Base-by-base conservation (phyloP, 2,888 invertebrate genomes). In the Gonocerus acuteangulatus region DNA sequence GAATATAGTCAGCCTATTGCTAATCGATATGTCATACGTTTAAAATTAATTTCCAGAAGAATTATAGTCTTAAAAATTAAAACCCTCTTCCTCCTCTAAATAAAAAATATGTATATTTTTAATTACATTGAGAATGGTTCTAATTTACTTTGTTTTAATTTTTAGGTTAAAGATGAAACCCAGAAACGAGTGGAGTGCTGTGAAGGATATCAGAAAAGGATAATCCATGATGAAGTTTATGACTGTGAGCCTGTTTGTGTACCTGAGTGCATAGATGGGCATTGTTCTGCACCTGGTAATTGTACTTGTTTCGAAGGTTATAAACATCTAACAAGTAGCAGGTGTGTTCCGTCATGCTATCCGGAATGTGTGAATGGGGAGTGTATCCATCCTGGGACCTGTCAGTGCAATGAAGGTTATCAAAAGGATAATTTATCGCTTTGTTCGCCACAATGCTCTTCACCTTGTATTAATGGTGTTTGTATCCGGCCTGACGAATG, bases 401-500 rank as follows among this genome's bases (percentile, higher is more conserved):
- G 65, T 21, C 7, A 18, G 9, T 65, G 65, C 39, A 27, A 34
- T 1, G 11, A 15, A 7, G 65, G 63, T 2, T 63, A 59, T 45
- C 13, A 42, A 2, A 16, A 11, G 2, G 32, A 21, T 16, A 51
- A 52, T 6, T 23, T 18, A 9, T 27, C 45, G 19, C 7, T 22
- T 18, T 65, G 65, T 45, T 13, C 47, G n/a, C 63, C 65, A 11
- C 39, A 27, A 2, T 65, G 65, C 47, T 52, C 61, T 13, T 34
- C 54, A 1, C 49, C 18, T 2, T 65, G 65, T 49, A 36, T 60
- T 15, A 63, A 65, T 34, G 65, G 60, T 9, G 19, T 34, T 18
- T 65, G 65, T 32, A 16, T 54, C 6, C 51, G 39, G 7, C 65
- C 65, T 7, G 62, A 62, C 2, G 56, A 49, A 11, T 65, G 65